Base-by-base conservation (phyloP, 2,888 invertebrate species). In the Dastarcus helophoroides region DNA sequence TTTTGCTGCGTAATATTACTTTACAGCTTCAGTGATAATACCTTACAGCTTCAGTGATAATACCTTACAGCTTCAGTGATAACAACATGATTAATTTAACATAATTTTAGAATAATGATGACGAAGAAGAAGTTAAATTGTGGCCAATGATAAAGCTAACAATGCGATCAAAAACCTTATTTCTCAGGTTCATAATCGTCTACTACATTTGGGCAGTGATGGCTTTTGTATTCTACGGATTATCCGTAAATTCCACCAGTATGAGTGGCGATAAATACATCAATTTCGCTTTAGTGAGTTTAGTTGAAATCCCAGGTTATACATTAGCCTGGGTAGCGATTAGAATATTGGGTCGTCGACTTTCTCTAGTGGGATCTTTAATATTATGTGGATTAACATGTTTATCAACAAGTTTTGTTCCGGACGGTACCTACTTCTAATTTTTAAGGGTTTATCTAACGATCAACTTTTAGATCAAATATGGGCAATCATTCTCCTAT, bases 141-240 rank as follows among this genome's bases (percentile, higher is more conserved):
- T 54, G 56, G 42, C 40, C 53, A 14, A 57, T 66, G 0, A 42
- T 69, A 3, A 60, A 62, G 33, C 52, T 61, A 19, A 60, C 69
- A 19, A 50, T 68, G 8, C 51, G 48, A 35, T 69, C 68, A 1
- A 59, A 44, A 36, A 59, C 53, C 13, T 46, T 72, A n/a, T 19
- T 67, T 2, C 26, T 60, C 3, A 52, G 71, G 32, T 67, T 67
- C 39, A 27, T 51, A 2, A 58, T 65, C 14, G 52, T 69, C 31
- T 53, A 67, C 24, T 63, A 62, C 39, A 63, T 69, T 29, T 71
- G 71, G 76, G 65, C 68, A 12, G 69, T 76, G 2, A 76, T 73
- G 48, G 72, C 76, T 1, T 73, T 78, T 36, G 73, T 79, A 3
- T 79, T 70, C 46, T 79, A 77, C 46, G 79, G 79, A 1, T 58